Base-by-base conservation (phyloP, 2,797 vertebrate genomes). In the Sitta carolinensis region DNA sequence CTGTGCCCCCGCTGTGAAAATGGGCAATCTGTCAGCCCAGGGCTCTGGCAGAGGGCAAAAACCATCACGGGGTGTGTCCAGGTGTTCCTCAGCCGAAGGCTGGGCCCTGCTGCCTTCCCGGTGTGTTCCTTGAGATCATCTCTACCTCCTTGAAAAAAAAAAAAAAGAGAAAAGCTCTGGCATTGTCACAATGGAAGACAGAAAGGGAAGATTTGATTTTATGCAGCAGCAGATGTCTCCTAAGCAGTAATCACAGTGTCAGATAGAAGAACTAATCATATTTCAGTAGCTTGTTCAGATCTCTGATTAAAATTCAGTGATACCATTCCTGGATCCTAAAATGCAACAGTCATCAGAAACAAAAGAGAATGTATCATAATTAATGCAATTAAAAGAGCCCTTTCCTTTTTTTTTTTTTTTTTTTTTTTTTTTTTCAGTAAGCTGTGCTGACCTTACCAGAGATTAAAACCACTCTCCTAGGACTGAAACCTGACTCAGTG, bases 211-310 rank as follows among this genome's bases (percentile, higher is more conserved):
- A 80, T 93, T 95, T 95, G 91, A 92, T 97, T 97, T 97, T 96
- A 96, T 94, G 90, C 93, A 96, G 88, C 73, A 93, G 88, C 97
- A 97, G 96, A 97, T 98, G 95, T 92, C 96, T 97, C 84, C 95
- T 93, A 96, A 97, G 93, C 96, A 95, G 95, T 96, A 96, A 95
- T 90, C 78, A 94, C 95, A 94, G 86, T 91, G 89, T 97, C 96
- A 96, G 91, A 98, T 97, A 96, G 87, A 86, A 90, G 96, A 94
- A 90, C 86, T 97, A 97, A 97, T 97, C 92, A 96, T 94, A 97
- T 98, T 97, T 97, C 88, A 87, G 94, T 97, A 84, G 95, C 93
- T 92, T 93, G 90, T 87, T 87, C 87, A 96, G 91, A 94, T 96
- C 87, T 96, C 96, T 97, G 92, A 95, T 97, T 96, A 97, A 97